phyloP scores from a whole-genome alignment of 2,888 invertebrate genomes.

The Homarus gammarus region DNA sequence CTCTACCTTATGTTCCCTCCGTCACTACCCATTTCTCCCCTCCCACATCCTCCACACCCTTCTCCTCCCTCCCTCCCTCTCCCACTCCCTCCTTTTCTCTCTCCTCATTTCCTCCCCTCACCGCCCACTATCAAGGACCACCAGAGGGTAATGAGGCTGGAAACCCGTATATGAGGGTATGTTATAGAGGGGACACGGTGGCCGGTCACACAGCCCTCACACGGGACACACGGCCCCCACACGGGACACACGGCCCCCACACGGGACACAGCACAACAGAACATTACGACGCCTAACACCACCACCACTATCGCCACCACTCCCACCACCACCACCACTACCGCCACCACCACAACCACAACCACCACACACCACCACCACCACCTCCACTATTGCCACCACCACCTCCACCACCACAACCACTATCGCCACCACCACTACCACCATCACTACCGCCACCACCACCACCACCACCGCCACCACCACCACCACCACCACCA shows the following conservation, averaged over 20 bases:
- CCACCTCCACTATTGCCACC: no score
- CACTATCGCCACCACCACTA: no score
- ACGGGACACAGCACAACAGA: no score
- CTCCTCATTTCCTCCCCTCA: not conserved
- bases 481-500: not conserved
- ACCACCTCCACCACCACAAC: no score
- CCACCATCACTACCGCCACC: no score
- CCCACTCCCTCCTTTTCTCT: not conserved
- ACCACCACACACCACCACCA: no score
- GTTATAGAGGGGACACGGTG: not conserved
- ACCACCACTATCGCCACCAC: not conserved
- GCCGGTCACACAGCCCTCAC: no score
- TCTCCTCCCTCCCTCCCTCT: not conserved
- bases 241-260: no score
- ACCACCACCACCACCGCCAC: no score
- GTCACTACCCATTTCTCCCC: not conserved
- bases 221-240: no score
- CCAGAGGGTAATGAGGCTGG: not conserved
- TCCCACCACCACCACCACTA: not conserved
- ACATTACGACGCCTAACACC: no score
- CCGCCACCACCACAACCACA: no score
- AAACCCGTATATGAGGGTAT: conserved; percentile 18
- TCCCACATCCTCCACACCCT: not conserved
- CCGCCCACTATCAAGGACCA: not conserved
- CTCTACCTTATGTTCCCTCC: not conserved